Evolutionary conservation across 2,797 vertebrate species (phyloP), one percentile per base, ranked within the genome.

Genomic region (Amniataba percoides): DNA sequence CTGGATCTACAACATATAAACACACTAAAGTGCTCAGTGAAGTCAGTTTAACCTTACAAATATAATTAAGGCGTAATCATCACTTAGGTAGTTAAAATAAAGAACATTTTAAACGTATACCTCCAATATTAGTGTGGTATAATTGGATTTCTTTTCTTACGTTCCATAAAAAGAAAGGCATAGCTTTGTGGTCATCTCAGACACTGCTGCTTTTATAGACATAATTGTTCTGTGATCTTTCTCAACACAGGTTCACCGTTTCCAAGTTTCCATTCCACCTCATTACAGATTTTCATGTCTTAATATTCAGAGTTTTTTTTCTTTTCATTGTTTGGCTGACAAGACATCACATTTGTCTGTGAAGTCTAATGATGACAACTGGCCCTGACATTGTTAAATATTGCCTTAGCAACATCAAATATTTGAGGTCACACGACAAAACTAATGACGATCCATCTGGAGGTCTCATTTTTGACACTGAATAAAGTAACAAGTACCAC

Each of bases 391-490:
- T 13, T 63, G 39, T 81, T 83, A 74, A 81, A 74, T 67, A 72
- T 77, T 77, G 2, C 16, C 60, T 46, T 0, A 14, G 58, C 2
- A 12, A 58, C 40, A 36, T 66, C 40, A 64, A 57, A 75, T 80
- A 67, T 83, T 72, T 75, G 39, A 74, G 42, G 53, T 65, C 39
- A 61, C 27, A 60, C 36, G 52, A 46, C 16, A 78, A 70, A 71
- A 70, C 19, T 76, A 52, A 67, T 71, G 52, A 63, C 42, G 10
- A 31, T 53, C 60, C 14, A 39, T 61, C 53, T 21, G 5, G 14
- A 19, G 18, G 21, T 9, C 25, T 74, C 13, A 36, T 46, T 31
- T 39, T 23, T 73, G 48, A 73, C 59, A 58, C 14, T 11, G 23
- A 77, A 46, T 25, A 59, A 62, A 77, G 79, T 3, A 60, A 14